Evolutionary conservation across 2,888 invertebrate genomes (phyloP).

Genomic region (Galerucella calmariensis): DNA sequence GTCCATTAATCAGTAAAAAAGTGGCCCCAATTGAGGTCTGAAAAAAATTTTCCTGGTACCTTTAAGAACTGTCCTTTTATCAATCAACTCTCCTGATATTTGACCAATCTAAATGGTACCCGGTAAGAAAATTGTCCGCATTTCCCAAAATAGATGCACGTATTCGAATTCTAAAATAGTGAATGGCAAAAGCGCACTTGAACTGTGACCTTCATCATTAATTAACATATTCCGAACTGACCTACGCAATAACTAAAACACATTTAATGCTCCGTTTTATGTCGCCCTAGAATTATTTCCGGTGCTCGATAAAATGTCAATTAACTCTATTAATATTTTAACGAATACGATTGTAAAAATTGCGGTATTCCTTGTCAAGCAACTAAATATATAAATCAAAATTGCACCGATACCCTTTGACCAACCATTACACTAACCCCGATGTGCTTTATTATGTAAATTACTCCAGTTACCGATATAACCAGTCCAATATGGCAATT

Average conservation of each 20-base stretch:
- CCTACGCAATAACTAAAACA: constrained; percentile 19
- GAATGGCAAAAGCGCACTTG: constrained; percentile 21
- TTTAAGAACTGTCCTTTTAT: too few species aligned
- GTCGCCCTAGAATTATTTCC: neutral
- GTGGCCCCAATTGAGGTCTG: too few species aligned
- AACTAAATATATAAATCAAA: neutral
- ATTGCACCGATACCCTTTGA: constrained; percentile 9
- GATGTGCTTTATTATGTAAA: constrained; percentile 28
- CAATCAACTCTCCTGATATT: neutral
- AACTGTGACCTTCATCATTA: constrained; percentile 27
- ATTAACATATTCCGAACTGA: constrained; percentile 28
- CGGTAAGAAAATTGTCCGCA: neutral
- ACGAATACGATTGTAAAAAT: too few species aligned
- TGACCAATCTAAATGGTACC: neutral
- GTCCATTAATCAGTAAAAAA: too few species aligned
- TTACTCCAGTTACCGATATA: constrained; percentile 25
- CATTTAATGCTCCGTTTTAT: neutral
- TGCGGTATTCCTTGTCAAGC: too few species aligned
- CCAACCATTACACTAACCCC: neutral
- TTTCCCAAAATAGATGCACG: constrained; percentile 6
- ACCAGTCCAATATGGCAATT: constrained; percentile 28
- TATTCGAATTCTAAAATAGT: neutral
- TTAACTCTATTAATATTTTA: too few species aligned
- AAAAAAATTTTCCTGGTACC: too few species aligned
- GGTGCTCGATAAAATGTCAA: too few species aligned